A percentile compares a stretch with the other conserved stretches of the same genome.
These are phyloP conservation scores for Mantis religiosa DNA, from an alignment of 2,888 invertebrate genomes.

Conservation along the genomic window DNA sequence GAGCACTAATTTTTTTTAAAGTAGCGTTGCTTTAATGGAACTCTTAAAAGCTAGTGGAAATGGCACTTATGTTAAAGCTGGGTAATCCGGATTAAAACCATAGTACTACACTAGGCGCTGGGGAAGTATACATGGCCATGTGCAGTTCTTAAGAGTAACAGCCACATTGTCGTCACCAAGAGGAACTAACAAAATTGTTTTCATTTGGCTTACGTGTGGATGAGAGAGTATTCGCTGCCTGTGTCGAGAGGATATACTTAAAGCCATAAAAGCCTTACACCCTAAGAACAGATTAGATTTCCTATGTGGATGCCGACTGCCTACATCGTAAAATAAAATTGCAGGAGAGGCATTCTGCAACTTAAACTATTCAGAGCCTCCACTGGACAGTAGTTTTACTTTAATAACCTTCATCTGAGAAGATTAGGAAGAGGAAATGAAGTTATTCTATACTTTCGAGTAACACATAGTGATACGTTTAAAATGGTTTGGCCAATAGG, in stretches of 20 bases:
- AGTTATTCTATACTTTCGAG: no score
- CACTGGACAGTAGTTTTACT: no score
- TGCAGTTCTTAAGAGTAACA: background rate
- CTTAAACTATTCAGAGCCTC: no score
- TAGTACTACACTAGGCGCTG: background rate
- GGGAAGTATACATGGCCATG: background rate
- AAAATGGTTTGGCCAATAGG: no score
- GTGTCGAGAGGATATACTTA: background rate
- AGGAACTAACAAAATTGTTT: background rate
- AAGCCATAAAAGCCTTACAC: background rate
- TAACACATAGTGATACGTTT: no score
- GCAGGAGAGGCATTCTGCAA: no score
- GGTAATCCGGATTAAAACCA: background rate
- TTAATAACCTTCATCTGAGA: no score
- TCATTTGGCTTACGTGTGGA: background rate
- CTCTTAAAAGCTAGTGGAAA: background rate
- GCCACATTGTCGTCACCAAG: background rate
- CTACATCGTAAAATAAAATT: background rate
- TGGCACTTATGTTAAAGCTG: background rate
- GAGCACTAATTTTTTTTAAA: background rate
- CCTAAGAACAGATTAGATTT: background rate
- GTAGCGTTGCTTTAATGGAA: background rate
- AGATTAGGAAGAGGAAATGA: no score
- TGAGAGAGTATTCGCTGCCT: background rate
- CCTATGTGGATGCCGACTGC: background rate